Percentiles rank a stretch among this genome's conserved stretches.
These are phyloP conservation scores for Drosophila bocqueti DNA, from an alignment of 1,140 invertebrate species.

Conservation along the genomic window DNA sequence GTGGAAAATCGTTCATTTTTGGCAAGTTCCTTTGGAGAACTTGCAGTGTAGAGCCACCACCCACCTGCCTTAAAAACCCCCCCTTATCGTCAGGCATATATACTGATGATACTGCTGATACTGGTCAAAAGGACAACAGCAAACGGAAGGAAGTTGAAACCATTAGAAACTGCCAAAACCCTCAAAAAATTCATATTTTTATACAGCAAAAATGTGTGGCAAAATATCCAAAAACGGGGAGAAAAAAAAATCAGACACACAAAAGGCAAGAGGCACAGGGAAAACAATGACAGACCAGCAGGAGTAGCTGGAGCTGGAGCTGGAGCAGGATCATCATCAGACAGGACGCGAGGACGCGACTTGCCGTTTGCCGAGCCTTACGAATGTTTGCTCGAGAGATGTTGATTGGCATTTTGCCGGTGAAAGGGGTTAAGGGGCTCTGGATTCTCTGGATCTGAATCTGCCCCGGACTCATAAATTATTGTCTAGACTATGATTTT, in stretches of 20 bases:
- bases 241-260: background rate
- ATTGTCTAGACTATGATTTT: constrained; percentile 85
- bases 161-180: constrained; percentile 78
- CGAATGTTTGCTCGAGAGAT: constrained; percentile 81
- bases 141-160: constrained; percentile 80
- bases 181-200: constrained; percentile 61
- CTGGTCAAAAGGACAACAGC: constrained; percentile 55
- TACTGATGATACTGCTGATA: constrained; percentile 10
- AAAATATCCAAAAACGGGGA: background rate
- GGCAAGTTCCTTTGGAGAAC: constrained; percentile 16
- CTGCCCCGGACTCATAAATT: constrained; percentile 80
- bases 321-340: constrained; percentile 31
- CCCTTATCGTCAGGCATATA: constrained; percentile 9
- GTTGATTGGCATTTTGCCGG: constrained; percentile 72
- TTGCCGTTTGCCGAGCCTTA: constrained; percentile 57
- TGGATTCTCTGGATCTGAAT: constrained; percentile 5
- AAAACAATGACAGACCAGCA: constrained; percentile 60
- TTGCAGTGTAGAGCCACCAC: background rate
- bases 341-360: constrained; percentile 37
- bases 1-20: background rate
- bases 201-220: constrained; percentile 32
- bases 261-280: constrained; percentile 31
- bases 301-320: constrained; percentile 13
- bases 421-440: constrained; percentile 33
- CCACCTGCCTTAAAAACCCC: constrained; percentile 13